Evolutionary conservation across 2,888 invertebrate genomes (phyloP), one percentile per base, ranked within the genome.

Genomic region (Zelleria hepariella): DNA sequence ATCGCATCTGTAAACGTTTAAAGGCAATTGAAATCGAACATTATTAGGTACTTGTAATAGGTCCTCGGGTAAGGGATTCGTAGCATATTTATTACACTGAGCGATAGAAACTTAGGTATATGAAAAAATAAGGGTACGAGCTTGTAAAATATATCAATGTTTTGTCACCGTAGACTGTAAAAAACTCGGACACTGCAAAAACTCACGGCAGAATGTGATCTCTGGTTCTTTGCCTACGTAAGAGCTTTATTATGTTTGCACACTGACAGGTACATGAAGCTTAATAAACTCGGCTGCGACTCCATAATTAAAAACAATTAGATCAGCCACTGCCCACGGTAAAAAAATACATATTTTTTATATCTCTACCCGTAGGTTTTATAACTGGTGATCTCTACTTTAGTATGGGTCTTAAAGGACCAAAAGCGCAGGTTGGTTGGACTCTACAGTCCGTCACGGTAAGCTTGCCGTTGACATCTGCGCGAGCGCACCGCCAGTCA

Each of bases 391-490:
- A 42, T 15, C 32, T 15, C 15, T 15, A 42, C 32, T 15, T 4
- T 1, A 15, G 32, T 1, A 15, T 15, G 15, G 15, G 2, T 42
- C 15, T 10, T 10, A 15, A 42, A 15, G 15, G 32, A 42, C 32
- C 32, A 42, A 15, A 42, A 15, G 15, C 32, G 15, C 32, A 15
- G 4, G 32, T 15, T 51, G 15, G 18, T 21, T 26, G n/a, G n/a
- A n/a, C n/a, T n/a, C n/a, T n/a, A n/a, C n/a, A 15, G 23, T 66
- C 74, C 78, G 81, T 81, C 82, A 81, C 75, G 80, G 80, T 73
- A 75, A 75, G 71, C 65, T 72, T 70, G 68, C 66, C 65, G 66
- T 65, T 70, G 67, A 70, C 67, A 64, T 70, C 72, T 72, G 73
- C 73, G 71, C 72, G 62, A 32, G 61, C 63, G 61, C 61, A 23